Conservation (phyloP, 1,140 invertebrate species). For the Hydropsyche tenuis region DNA sequence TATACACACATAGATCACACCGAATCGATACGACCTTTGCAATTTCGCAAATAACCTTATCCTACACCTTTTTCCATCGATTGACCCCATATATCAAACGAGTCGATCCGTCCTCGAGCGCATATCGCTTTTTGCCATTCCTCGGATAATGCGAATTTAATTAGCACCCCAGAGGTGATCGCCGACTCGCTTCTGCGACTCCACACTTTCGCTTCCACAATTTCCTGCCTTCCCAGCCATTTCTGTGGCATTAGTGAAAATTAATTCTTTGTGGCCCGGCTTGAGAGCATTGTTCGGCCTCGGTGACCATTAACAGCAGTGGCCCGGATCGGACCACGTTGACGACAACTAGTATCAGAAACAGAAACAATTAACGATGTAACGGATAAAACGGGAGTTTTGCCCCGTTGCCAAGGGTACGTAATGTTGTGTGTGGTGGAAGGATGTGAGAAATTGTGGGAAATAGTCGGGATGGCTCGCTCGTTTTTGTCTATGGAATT, state of each 20-base stretch:
- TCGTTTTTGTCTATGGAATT: too few species aligned
- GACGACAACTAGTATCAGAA: slow-evolving; percentile 1
- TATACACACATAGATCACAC: too few species aligned
- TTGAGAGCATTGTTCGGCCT: not conserved
- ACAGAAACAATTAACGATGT: slow-evolving; percentile 16
- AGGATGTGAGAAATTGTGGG: too few species aligned
- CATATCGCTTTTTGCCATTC: not conserved
- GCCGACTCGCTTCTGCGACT: too few species aligned
- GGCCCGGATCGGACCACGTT: not conserved
- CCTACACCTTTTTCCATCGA: too few species aligned
- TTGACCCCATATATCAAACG: too few species aligned
- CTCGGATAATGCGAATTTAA: slow-evolving; percentile 18
- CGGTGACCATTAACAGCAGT: not conserved
- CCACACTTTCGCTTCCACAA: too few species aligned
- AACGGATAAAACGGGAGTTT: not conserved
- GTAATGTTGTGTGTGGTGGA: too few species aligned
- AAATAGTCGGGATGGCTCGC: too few species aligned
- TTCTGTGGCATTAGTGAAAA: not conserved
- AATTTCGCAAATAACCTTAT: too few species aligned
- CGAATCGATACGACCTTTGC: too few species aligned
- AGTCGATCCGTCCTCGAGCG: too few species aligned
- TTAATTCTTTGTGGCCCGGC: not conserved
- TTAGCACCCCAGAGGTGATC: not conserved
- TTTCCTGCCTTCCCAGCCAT: not conserved
- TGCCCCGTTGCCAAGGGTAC: not conserved